Conservation (phyloP, 2,888 invertebrate species). For the Gymnoscelis rufifasciata region DNA sequence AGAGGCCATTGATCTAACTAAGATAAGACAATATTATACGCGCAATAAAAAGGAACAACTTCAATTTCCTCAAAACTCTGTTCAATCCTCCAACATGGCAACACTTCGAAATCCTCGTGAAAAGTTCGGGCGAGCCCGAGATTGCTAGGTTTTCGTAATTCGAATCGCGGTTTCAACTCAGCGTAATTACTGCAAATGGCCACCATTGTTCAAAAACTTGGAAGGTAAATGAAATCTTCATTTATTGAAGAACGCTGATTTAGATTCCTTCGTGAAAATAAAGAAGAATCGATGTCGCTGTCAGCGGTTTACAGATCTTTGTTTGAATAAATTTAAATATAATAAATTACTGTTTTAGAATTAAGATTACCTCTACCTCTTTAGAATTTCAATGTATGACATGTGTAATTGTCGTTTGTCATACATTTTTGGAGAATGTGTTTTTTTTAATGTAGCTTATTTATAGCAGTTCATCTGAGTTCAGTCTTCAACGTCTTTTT, state of each 20-base stretch:
- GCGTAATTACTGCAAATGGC: constrained; percentile 64
- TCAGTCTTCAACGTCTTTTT: too few relatives aligned
- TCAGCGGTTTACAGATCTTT: not conserved
- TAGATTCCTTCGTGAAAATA: constrained; percentile 12
- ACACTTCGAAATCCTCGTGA: constrained; percentile 10
- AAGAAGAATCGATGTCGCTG: not conserved
- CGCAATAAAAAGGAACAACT: too few relatives aligned
- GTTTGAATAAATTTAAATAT: not conserved
- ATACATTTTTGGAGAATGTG: too few relatives aligned
- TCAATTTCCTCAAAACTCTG: too few relatives aligned
- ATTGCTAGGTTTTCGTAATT: constrained; percentile 30
- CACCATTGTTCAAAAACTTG: constrained; percentile 46
- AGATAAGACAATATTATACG: too few relatives aligned
- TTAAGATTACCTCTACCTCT: too few relatives aligned
- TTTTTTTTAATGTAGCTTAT: too few relatives aligned
- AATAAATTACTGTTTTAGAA: too few relatives aligned
- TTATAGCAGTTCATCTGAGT: too few relatives aligned
- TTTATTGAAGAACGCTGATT: constrained; percentile 14
- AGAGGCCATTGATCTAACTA: too few relatives aligned
- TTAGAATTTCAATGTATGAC: too few relatives aligned
- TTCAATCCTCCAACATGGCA: not conserved
- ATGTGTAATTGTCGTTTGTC: too few relatives aligned
- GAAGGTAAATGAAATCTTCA: constrained; percentile 19
- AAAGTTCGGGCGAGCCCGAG: constrained; percentile 13
- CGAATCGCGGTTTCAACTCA: constrained; percentile 35